Conservation (phyloP, 1,140 invertebrate species). For the Megalopta genalis region DNA sequence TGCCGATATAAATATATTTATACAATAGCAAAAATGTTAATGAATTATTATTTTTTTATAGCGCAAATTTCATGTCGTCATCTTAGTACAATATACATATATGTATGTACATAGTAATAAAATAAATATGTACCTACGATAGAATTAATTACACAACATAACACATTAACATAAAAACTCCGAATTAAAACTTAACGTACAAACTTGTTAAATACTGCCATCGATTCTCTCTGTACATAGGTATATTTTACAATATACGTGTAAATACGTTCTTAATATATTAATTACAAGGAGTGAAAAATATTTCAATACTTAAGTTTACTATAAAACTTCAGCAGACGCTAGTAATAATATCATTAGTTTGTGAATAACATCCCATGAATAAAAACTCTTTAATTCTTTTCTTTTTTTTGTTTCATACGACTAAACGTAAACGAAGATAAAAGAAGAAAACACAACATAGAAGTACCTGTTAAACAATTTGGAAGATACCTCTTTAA, state of each 20-base stretch:
- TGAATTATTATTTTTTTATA: conserved; percentile 23
- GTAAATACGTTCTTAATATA: background rate
- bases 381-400: background rate
- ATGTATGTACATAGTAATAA: conserved; percentile 26
- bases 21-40: conserved; percentile 4
- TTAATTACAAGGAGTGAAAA: background rate
- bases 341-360: background rate
- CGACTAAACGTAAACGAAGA: conserved; percentile 6
- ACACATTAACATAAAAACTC: conserved; percentile 16
- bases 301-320: background rate
- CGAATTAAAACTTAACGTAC: conserved; percentile 24
- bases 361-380: background rate
- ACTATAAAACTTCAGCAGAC: background rate
- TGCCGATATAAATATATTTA: background rate
- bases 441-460: background rate
- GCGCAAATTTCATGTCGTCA: background rate
- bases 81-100: background rate
- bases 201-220: conserved; percentile 31
- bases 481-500: background rate
- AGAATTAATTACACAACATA: conserved; percentile 15
- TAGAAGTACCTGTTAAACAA: background rate
- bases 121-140: conserved; percentile 16
- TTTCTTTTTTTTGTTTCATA: too few species aligned
- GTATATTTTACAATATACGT: conserved; percentile 20
- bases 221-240: conserved; percentile 10